These are phyloP conservation scores for Muraenolepis orangiensis DNA, from an alignment of 2,797 vertebrate species.

Conservation along the genomic window DNA sequence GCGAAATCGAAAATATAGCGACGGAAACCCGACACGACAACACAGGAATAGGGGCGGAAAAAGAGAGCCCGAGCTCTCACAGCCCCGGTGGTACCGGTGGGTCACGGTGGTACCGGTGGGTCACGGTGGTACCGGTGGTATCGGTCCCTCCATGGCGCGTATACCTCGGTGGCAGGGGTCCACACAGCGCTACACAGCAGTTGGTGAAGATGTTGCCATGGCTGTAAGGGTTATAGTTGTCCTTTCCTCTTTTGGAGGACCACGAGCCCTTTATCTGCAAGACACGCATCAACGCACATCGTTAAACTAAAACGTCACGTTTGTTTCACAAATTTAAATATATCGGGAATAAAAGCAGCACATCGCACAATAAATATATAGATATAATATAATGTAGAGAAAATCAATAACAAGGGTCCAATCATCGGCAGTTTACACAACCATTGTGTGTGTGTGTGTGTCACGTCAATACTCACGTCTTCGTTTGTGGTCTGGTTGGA, in stretches of 20 bases:
- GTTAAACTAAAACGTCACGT: neutral
- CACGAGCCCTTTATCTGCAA: conserved; percentile 97
- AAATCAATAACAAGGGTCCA: too few species aligned
- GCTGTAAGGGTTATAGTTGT: conserved; percentile 98
- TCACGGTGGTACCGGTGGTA: neutral
- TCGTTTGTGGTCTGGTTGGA: conserved; percentile 99
- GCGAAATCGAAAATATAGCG: too few species aligned
- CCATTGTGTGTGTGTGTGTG: neutral
- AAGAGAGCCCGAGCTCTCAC: too few species aligned
- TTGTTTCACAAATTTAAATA: too few species aligned
- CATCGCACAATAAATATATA: neutral
- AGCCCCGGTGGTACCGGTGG: too few species aligned
- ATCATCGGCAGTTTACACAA: too few species aligned
- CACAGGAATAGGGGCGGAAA: too few species aligned
- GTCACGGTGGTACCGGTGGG: neutral
- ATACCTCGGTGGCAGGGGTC: conserved; percentile 93
- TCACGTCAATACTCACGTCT: conserved; percentile 83
- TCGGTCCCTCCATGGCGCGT: neutral
- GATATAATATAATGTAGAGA: too few species aligned
- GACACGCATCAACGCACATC: conserved; percentile 26
- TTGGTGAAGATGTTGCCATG: conserved; percentile 94
- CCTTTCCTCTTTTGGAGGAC: conserved; percentile 98
- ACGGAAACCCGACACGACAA: too few species aligned
- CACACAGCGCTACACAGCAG: conserved; percentile 93
- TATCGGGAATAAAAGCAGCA: neutral